Percentiles rank a stretch among this genome's conserved stretches.
Conservation (phyloP, 1,140 invertebrate genomes). For the Atta texana region DNA sequence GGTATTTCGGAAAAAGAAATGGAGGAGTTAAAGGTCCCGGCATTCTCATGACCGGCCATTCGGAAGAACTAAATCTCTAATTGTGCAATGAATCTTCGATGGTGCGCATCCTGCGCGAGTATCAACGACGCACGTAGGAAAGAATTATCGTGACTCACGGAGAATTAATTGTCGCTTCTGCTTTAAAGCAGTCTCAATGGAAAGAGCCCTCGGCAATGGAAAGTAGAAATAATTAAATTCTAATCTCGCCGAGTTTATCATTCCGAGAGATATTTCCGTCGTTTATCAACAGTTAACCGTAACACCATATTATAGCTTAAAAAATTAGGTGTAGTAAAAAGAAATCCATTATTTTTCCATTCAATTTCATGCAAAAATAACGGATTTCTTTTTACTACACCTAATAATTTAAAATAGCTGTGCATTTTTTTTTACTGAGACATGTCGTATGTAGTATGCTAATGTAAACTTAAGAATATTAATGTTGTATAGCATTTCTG, state of each 20-base stretch:
- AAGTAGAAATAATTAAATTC: conserved; percentile 41
- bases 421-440: neutral
- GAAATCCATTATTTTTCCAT: too few relatives aligned
- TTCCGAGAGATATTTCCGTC: conserved; percentile 6
- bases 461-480: neutral
- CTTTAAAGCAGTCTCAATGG: neutral
- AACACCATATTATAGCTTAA: neutral
- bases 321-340: neutral
- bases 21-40: conserved; percentile 6
- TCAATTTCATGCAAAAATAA: too few relatives aligned
- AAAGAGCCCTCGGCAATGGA: neutral
- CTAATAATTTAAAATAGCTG: neutral
- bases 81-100: conserved; percentile 53
- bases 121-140: conserved; percentile 18
- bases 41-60: conserved; percentile 10
- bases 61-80: conserved; percentile 47
- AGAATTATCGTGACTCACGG: conserved; percentile 50
- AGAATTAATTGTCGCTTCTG: conserved; percentile 55
- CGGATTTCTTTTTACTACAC: too few relatives aligned
- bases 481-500: neutral
- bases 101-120: neutral
- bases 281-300: conserved; percentile 8
- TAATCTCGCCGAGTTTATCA: conserved; percentile 26
- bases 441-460: neutral
- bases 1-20: conserved; percentile 4